Percentiles rank a stretch among this genome's conserved stretches.
phyloP scores from a whole-genome alignment of 2,797 vertebrate genomes.

The Centroberyx gerrardi region DNA sequence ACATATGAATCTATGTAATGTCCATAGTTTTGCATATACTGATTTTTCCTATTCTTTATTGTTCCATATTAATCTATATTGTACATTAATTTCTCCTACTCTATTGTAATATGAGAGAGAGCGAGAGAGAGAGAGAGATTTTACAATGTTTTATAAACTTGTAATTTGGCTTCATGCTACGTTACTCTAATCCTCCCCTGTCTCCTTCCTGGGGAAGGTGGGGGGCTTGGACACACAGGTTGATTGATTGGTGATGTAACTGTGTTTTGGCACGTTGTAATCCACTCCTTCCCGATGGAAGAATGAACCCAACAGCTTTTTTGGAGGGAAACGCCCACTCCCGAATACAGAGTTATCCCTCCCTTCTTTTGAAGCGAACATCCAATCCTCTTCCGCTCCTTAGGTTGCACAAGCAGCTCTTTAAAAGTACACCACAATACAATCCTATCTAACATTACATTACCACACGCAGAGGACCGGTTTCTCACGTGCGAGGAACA shows the following conservation, averaged over 20 bases:
- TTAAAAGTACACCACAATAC: constrained; percentile 53
- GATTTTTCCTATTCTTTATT: no score
- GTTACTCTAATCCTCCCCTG: not conserved
- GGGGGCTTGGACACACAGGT: not conserved
- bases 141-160: not conserved
- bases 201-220: not conserved
- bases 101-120: no score
- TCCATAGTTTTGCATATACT: no score
- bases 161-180: not conserved
- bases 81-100: no score
- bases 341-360: constrained; percentile 63
- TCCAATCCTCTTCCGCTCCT: constrained; percentile 72
- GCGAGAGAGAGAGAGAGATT: not conserved
- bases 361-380: constrained; percentile 50
- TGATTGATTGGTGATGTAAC: constrained; percentile 68
- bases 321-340: constrained; percentile 64
- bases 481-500: constrained; percentile 33
- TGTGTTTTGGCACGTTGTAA: constrained; percentile 59
- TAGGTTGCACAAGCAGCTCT: constrained; percentile 49
- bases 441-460: constrained; percentile 11
- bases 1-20: no score
- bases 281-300: constrained; percentile 32
- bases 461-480: not conserved
- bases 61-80: no score
- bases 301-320: constrained; percentile 39